phyloP scores from a whole-genome alignment of 2,113 vertebrate genomes.

The Hippocampus barbouri region DNA sequence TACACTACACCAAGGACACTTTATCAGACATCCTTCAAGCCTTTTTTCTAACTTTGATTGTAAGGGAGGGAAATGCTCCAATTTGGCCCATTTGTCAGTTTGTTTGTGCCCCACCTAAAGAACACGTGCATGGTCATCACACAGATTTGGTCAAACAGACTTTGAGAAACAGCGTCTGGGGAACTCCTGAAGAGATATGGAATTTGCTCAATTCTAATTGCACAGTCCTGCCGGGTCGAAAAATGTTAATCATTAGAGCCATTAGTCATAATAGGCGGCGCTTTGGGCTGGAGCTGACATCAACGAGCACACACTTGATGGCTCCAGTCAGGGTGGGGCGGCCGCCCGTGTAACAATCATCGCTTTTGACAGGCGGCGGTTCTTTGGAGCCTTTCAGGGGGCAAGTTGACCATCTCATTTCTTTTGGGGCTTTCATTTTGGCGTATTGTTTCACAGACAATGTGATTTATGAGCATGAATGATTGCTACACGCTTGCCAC shows the following conservation, averaged over 20 bases:
- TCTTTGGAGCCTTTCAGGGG: background rate
- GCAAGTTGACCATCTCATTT: conserved; percentile 2
- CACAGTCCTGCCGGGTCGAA: conserved; percentile 78
- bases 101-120: too few species aligned
- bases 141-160: background rate
- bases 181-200: conserved; percentile 75
- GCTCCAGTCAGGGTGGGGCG: background rate
- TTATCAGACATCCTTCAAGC: background rate
- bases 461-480: conserved; percentile 45
- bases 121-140: background rate
- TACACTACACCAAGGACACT: background rate
- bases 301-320: conserved; percentile 11
- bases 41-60: too few species aligned
- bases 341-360: conserved; percentile 8
- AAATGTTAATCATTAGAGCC: conserved; percentile 79
- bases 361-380: conserved; percentile 4
- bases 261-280: conserved; percentile 83
- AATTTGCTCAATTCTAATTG: conserved; percentile 84
- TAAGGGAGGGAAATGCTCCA: too few species aligned
- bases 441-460: conserved; percentile 26
- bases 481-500: conserved; percentile 41
- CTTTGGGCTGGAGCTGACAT: conserved; percentile 70
- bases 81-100: too few species aligned
- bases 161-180: conserved; percentile 24
- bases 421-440: conserved; percentile 19